A percentile compares a stretch with the other conserved stretches of the same genome.
phyloP scores from a whole-genome alignment of 1,140 invertebrate genomes.

The Batillaria attramentaria region DNA sequence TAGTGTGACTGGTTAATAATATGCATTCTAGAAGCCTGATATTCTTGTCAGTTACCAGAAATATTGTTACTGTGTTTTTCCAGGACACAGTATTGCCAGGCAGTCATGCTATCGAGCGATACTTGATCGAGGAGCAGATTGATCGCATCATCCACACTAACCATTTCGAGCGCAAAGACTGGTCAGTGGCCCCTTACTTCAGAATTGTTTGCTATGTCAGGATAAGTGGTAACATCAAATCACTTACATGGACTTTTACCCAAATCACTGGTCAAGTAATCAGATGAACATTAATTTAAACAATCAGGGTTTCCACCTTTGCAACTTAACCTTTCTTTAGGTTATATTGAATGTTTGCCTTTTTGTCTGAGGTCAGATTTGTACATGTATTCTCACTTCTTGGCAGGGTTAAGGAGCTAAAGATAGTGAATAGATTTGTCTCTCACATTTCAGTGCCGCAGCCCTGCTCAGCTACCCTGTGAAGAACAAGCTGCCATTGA shows the following conservation, averaged over 20 bases:
- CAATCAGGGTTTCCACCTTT: background rate
- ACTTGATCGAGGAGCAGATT: slow-evolving; percentile 97
- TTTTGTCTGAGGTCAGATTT: too few species aligned
- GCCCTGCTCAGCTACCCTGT: slow-evolving; percentile 93
- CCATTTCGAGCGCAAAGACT: slow-evolving; percentile 92
- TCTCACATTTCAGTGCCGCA: slow-evolving; percentile 84
- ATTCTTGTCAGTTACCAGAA: too few species aligned
- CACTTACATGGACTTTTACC: too few species aligned
- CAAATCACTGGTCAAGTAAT: background rate
- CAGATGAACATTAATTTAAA: background rate
- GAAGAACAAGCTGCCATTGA: slow-evolving; percentile 94
- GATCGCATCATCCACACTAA: slow-evolving; percentile 93
- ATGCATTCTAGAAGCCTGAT: too few species aligned
- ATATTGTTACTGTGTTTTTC: slow-evolving; percentile 20
- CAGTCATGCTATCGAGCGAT: slow-evolving; percentile 97
- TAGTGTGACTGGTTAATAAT: too few species aligned
- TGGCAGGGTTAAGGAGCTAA: too few species aligned
- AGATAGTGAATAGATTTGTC: too few species aligned
- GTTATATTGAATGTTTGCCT: too few species aligned
- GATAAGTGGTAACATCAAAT: background rate
- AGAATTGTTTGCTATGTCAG: background rate
- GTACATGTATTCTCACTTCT: too few species aligned
- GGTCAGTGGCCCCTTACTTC: slow-evolving; percentile 74
- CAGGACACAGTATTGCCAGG: slow-evolving; percentile 83
- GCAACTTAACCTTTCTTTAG: too few species aligned